phyloP scores from a whole-genome alignment of 2,888 invertebrate species.

The Caenorhabditis sulstoni region DNA sequence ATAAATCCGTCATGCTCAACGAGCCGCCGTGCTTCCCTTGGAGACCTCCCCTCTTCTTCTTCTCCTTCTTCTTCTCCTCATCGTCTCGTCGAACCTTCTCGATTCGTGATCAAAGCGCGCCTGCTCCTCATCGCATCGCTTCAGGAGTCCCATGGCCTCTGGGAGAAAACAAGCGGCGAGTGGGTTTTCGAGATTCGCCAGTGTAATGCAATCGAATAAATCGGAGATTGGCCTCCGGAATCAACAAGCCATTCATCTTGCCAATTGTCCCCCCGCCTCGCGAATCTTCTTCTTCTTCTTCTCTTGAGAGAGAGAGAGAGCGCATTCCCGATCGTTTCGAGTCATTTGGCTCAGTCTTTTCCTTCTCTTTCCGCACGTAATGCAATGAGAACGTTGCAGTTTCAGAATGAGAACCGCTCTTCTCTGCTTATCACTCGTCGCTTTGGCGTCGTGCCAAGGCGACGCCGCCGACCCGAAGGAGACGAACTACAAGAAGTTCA shows the following conservation, averaged over 20 bases:
- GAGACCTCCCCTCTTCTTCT: too few species aligned
- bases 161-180: slow-evolving; percentile 28
- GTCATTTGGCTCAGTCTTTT: slow-evolving; percentile 4
- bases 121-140: too few species aligned
- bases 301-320: too few species aligned
- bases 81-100: too few species aligned
- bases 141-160: slow-evolving; percentile 20
- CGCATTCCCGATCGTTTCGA: slow-evolving; percentile 1
- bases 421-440: slow-evolving; percentile 36
- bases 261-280: slow-evolving; percentile 48
- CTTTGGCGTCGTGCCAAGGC: slow-evolving; percentile 54
- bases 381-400: background rate
- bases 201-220: slow-evolving; percentile 42
- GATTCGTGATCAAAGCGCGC: too few species aligned
- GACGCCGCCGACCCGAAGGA: slow-evolving; percentile 66
- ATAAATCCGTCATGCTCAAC: too few species aligned
- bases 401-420: slow-evolving; percentile 50
- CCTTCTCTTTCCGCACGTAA: background rate
- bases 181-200: too few species aligned
- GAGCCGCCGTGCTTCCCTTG: too few species aligned
- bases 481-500: slow-evolving; percentile 76
- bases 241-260: slow-evolving; percentile 62
- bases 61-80: too few species aligned
- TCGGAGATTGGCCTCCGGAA: slow-evolving; percentile 22
- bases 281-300: slow-evolving; percentile 7